Evolutionary conservation across 2,888 invertebrate species (phyloP).

Genomic region (Netelia virgata): DNA sequence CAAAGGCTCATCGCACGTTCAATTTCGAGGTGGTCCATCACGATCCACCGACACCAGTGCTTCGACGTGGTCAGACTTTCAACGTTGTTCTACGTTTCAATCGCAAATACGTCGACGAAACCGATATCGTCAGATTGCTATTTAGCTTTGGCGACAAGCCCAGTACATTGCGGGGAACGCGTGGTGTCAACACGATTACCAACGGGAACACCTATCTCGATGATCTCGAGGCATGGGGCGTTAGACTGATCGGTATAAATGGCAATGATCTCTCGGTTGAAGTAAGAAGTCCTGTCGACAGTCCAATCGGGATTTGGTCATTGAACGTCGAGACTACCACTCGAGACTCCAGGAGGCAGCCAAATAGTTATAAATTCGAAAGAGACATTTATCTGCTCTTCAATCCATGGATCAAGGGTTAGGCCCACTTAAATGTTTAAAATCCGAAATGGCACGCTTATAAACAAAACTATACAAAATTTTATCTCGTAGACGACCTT

Average conservation of each 20-base stretch:
- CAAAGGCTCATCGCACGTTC: conserved; percentile 89
- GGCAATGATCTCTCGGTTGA: conserved; percentile 83
- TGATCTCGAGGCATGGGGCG: conserved; percentile 84
- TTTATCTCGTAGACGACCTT: conserved; percentile 88
- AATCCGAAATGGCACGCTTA: not conserved
- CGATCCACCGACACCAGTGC: conserved; percentile 88
- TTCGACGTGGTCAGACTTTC: conserved; percentile 91
- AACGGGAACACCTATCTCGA: conserved; percentile 76
- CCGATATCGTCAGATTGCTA: conserved; percentile 89
- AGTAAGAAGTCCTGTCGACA: conserved; percentile 88
- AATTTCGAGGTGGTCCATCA: conserved; percentile 89
- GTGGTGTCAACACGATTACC: conserved; percentile 84
- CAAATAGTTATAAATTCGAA: conserved; percentile 87
- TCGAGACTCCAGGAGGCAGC: conserved; percentile 82
- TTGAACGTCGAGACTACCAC: conserved; percentile 88
- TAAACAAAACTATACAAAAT: not conserved
- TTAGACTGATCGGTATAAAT: conserved; percentile 79
- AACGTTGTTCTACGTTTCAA: conserved; percentile 89
- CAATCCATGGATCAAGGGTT: conserved; percentile 94
- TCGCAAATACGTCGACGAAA: conserved; percentile 87
- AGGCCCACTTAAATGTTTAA: conserved; percentile 49
- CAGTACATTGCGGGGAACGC: conserved; percentile 86
- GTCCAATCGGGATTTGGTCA: conserved; percentile 90
- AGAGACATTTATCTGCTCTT: conserved; percentile 91
- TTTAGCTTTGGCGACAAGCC: conserved; percentile 88